Evolutionary conservation across 2,888 invertebrate genomes (phyloP), one percentile per base, ranked within the genome.

Genomic region (Oxytorus armatus): DNA sequence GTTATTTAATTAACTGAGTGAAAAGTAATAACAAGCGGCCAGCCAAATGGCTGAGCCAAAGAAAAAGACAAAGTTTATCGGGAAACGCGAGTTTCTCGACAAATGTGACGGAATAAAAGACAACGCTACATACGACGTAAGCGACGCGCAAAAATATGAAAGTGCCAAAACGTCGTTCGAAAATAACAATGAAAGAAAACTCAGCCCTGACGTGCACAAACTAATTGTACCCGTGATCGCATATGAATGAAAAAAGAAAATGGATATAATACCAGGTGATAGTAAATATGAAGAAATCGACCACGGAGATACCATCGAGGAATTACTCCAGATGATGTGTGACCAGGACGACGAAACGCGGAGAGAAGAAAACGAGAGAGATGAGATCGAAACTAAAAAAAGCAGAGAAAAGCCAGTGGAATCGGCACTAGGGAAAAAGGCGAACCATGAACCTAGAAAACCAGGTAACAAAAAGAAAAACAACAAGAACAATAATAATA

Each of bases 361-460:
- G 36, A 36, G 36, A 36, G 36, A 36, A 36, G 36, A 36, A 36
- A 36, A 36, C 36, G 36, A 36, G 36, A 36, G 36, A 36, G 36
- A 8, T 36, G 5, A 36, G 10, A 8, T 8, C 36, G 36, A 36
- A 36, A 36, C 36, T 36, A 36, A 36, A 36, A 36, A 36, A 36
- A 36, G 36, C 36, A 36, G 10, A 36, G 36, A 36, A 36, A 3
- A 36, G 36, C 36, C 4, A 3, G 36, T 36, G 36, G 36, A 36
- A 36, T 10, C 36, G 10, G 36, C 36, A 8, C 36, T 36, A 36
- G 36, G 10, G 10, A 36, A 36, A 29, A 36, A 36, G 3, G 36
- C 36, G 36, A 36, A 36, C 36, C 36, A 36, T 36, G 5, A 3
- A 36, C 10, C 36, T 8, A 36, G 36, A 36, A 36, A 36, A 36